These are phyloP conservation scores for Phortica okadai DNA, from an alignment of 2,888 invertebrate species.

Conservation along the genomic window DNA sequence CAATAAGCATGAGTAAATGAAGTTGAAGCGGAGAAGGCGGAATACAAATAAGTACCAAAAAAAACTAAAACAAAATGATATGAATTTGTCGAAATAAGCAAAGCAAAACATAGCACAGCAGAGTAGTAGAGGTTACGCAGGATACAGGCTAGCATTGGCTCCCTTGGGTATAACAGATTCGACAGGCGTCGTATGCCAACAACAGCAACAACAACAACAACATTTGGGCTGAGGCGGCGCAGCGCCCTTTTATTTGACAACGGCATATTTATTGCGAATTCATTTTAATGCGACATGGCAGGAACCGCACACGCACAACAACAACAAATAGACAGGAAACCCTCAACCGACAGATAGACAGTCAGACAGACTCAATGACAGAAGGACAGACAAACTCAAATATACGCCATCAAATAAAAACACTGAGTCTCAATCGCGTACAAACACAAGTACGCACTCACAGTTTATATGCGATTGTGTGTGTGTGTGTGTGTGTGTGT, in stretches of 20 bases:
- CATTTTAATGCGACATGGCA: constrained; percentile 66
- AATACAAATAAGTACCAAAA: constrained; percentile 11
- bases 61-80: neutral
- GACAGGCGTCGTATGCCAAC: constrained; percentile 33
- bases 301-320: constrained; percentile 45
- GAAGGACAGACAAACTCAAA: constrained; percentile 35
- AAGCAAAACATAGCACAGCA: too few species aligned
- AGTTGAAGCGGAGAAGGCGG: neutral
- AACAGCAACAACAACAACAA: neutral
- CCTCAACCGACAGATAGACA: neutral
- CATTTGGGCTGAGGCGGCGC: constrained; percentile 56
- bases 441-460: too few species aligned
- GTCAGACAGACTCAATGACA: constrained; percentile 48
- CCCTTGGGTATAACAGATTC: constrained; percentile 54
- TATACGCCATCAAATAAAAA: constrained; percentile 7
- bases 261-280: constrained; percentile 70
- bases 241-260: constrained; percentile 69
- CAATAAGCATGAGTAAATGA: neutral
- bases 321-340: constrained; percentile 23
- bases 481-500: neutral
- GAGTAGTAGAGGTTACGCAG: too few species aligned
- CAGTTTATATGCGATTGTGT: too few species aligned
- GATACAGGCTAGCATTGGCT: constrained; percentile 53
- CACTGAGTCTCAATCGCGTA: too few species aligned
- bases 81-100: constrained; percentile 62